Evolutionary conservation across 2,888 invertebrate species (phyloP).

Genomic region (Pristionchus arcanus): DNA sequence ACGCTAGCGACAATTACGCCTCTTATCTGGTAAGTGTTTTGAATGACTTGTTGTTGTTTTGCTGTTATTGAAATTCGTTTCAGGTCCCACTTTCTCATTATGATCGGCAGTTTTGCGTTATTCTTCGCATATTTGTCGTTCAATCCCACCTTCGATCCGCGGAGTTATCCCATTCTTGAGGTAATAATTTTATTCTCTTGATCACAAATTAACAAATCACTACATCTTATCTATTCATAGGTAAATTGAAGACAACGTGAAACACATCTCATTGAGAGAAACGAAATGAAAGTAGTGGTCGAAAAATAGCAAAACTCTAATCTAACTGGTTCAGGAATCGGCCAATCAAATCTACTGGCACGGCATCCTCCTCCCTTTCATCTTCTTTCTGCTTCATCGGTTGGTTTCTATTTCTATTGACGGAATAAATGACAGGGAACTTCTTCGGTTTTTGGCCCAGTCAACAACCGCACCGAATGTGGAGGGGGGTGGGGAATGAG

Average conservation of each 20-base stretch:
- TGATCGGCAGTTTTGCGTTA: background rate
- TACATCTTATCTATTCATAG: no score
- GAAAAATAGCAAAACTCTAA: background rate
- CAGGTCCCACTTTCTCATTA: slow-evolving; percentile 46
- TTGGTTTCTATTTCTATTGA: background rate
- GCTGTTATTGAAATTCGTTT: background rate
- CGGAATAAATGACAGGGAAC: no score
- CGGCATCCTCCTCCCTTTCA: background rate
- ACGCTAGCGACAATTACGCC: background rate
- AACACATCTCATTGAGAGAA: background rate
- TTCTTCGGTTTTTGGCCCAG: no score
- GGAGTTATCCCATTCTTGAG: slow-evolving; percentile 26
- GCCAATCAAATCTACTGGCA: slow-evolving; percentile 25
- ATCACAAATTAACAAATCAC: no score
- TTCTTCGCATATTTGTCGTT: background rate
- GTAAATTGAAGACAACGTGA: background rate
- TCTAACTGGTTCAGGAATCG: background rate
- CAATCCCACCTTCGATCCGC: background rate
- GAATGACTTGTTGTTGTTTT: background rate
- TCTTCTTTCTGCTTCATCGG: background rate
- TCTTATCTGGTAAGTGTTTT: background rate
- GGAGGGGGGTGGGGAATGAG: no score
- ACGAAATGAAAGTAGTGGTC: no score
- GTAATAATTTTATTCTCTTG: background rate
- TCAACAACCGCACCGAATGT: no score